Base-by-base conservation (phyloP, 92 coral and sea anemone genomes). In the Chrysogorgia sp. region DNA sequence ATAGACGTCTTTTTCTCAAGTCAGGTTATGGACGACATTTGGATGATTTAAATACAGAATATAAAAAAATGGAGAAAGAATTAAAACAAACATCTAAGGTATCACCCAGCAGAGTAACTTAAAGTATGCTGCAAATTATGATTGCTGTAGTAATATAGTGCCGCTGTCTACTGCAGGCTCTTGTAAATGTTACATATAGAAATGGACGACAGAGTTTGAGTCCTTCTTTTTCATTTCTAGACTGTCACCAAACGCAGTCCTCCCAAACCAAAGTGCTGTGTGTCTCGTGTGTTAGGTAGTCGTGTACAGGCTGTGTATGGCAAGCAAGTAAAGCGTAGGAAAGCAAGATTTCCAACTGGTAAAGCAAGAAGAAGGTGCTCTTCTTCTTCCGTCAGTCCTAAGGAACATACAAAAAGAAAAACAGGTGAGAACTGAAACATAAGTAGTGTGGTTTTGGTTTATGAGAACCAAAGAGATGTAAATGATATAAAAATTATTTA, bases 361-460 rank as follows among this genome's bases (percentile, higher is more conserved):
- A 87, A 80, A 65, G 87, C 78, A 21, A 89, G 98, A 34, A 94
- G 89, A 72, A 86, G 98, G 58, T 91, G 98, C 33, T 90, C 94
- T 2, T 94, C 98, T 37, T 90, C 94, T 2, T 94, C 98, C 12
- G 93, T 94, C 29, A 94, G 98, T 31, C 98, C 98, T 14, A 93
- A 83, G 22, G 55, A 83, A 47, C 67, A 82, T 12, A 84, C 87
- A 25, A 81, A 90, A 37, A 84, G 71, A 71, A 85, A 71, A 72
- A 74, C 75, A 52, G 65, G 79, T 72, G 28, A 10, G 79, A 58
- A 49, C 2, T 2, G 1, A 40, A 19, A 1, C 22, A 43, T 69
- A 29, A 52, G 20, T 6, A 17, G 17, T 17, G 7, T 5, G 9
- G 20, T 52, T 3, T 52, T 3, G 20, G 6, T 17, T 52, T 52